Conservation (phyloP, 2,888 invertebrate species). For the Falcaria lacertinaria region DNA sequence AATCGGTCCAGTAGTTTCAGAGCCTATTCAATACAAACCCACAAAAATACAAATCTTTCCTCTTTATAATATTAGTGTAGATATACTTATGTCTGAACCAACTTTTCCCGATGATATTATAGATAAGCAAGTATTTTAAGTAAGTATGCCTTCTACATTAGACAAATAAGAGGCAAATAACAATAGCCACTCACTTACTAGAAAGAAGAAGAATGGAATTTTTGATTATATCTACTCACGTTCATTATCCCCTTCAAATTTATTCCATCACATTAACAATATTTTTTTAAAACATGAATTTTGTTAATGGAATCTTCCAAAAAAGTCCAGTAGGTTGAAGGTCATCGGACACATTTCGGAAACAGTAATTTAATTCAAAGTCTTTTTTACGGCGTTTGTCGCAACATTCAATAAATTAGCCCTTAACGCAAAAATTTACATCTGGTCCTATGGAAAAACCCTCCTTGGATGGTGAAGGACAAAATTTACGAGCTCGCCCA, state of each 20-base stretch:
- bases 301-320: too few relatives aligned
- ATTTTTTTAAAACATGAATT: too few relatives aligned
- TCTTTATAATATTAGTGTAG: too few relatives aligned
- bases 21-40: too few relatives aligned
- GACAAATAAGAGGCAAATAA: constrained; percentile 62
- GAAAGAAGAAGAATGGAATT: constrained; percentile 66
- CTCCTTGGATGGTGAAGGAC: constrained; percentile 72
- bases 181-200: constrained; percentile 71
- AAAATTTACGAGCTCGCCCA: constrained; percentile 74
- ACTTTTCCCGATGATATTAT: constrained; percentile 14
- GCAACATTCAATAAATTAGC: constrained; percentile 72
- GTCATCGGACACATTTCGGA: constrained; percentile 54
- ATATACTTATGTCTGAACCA: too few relatives aligned
- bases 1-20: too few relatives aligned
- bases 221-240: constrained; percentile 62
- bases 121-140: constrained; percentile 39
- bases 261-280: too few relatives aligned
- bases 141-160: constrained; percentile 61
- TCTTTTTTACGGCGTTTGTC: constrained; percentile 58
- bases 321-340: constrained; percentile 25
- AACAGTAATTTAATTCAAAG: constrained; percentile 59
- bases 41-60: too few relatives aligned
- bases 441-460: constrained; percentile 66
- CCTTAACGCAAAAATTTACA: constrained; percentile 71
- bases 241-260: constrained; percentile 53